Conservation (phyloP, 2,797 vertebrate species). For the Philypnodon macrostomus region DNA sequence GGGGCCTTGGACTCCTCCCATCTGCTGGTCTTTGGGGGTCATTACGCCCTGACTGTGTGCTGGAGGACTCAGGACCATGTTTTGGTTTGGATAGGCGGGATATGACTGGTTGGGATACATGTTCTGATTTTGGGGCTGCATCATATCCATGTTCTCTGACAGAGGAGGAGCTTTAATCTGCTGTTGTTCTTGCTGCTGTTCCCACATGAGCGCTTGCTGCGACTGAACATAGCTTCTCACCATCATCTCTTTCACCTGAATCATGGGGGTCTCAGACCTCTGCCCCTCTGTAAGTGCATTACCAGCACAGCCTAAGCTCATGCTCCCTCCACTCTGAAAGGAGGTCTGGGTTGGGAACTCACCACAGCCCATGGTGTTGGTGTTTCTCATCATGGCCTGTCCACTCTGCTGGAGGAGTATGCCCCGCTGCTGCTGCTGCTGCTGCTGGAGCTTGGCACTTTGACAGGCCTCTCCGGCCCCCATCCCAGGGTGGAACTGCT, state of each 20-base stretch:
- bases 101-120: constrained; percentile 79
- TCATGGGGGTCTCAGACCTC: constrained; percentile 82
- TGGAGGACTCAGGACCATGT: constrained; percentile 71
- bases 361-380: constrained; percentile 71
- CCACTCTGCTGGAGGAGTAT: constrained; percentile 61
- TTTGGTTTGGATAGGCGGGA: constrained; percentile 78
- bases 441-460: constrained; percentile 72
- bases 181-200: constrained; percentile 79
- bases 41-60: constrained; percentile 59
- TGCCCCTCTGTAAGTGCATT: constrained; percentile 65
- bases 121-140: constrained; percentile 77
- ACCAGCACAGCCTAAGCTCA: constrained; percentile 73
- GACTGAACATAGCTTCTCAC: constrained; percentile 93
- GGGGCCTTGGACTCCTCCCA: constrained; percentile 65
- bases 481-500: constrained; percentile 80
- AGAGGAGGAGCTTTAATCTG: constrained; percentile 56
- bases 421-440: constrained; percentile 59
- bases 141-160: constrained; percentile 66
- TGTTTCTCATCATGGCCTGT: constrained; percentile 58
- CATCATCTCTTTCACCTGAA: constrained; percentile 93
- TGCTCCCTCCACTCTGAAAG: constrained; percentile 64
- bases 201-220: constrained; percentile 94
- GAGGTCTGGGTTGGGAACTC: constrained; percentile 73
- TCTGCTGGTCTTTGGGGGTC: constrained; percentile 77
- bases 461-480: constrained; percentile 81